Percentiles rank a stretch among this genome's conserved stretches.
These are phyloP conservation scores for Apolygus lucorum DNA, from an alignment of 1,140 invertebrate species.

Conservation along the genomic window DNA sequence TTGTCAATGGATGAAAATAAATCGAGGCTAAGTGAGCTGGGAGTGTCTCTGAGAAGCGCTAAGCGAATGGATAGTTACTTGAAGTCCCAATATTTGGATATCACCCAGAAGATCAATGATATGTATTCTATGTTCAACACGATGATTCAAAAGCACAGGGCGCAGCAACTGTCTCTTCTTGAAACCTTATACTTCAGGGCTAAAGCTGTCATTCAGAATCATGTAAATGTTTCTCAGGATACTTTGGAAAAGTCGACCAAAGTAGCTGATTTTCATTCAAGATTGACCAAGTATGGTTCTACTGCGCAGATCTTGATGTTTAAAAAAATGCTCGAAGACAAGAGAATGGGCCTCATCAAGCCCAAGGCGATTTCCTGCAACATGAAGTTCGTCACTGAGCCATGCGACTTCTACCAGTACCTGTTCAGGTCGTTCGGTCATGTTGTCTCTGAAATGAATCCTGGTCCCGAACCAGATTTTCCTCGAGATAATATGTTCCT, in stretches of 20 bases:
- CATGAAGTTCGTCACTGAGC: slow-evolving; percentile 92
- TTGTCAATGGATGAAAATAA: slow-evolving; percentile 74
- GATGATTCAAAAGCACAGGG: slow-evolving; percentile 88
- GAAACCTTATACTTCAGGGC: slow-evolving; percentile 85
- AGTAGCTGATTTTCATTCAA: slow-evolving; percentile 87
- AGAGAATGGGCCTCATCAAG: slow-evolving; percentile 71
- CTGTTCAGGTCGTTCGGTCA: slow-evolving; percentile 94
- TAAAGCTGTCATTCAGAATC: slow-evolving; percentile 71
- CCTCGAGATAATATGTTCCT: background rate
- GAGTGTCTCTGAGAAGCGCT: slow-evolving; percentile 68
- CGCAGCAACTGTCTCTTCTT: slow-evolving; percentile 85
- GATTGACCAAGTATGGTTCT: slow-evolving; percentile 78
- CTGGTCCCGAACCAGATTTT: slow-evolving; percentile 14
- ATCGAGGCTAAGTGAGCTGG: slow-evolving; percentile 71
- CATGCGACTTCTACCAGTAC: slow-evolving; percentile 85
- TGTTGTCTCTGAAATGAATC: slow-evolving; percentile 42
- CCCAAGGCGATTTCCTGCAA: slow-evolving; percentile 66
- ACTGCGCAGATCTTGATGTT: slow-evolving; percentile 86
- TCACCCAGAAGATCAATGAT: slow-evolving; percentile 87
- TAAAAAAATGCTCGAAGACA: slow-evolving; percentile 84
- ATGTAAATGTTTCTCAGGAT: slow-evolving; percentile 86
- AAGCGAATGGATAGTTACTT: slow-evolving; percentile 72
- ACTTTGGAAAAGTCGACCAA: slow-evolving; percentile 86
- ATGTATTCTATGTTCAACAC: slow-evolving; percentile 91
- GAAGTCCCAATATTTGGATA: slow-evolving; percentile 87